A percentile compares a stretch with the other conserved stretches of the same genome.
Evolutionary conservation across 2,797 vertebrate genomes (phyloP).

Genomic region (Coranthus polyacanthus): DNA sequence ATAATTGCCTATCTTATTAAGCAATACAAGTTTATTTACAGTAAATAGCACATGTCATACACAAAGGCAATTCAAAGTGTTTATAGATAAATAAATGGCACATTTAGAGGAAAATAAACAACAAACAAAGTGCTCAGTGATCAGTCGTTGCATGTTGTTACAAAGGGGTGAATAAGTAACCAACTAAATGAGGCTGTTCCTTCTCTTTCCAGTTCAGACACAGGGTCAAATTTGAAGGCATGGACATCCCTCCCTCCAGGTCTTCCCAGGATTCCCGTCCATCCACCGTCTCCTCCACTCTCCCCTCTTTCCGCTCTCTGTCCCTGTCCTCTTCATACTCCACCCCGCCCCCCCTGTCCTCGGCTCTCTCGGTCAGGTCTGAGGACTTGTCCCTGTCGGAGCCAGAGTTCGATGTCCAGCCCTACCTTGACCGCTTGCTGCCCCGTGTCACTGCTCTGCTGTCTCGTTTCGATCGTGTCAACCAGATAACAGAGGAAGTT

Average conservation of each 20-base stretch:
- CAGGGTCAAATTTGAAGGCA: conserved; percentile 87
- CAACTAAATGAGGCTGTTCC: neutral
- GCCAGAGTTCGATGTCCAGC: conserved; percentile 63
- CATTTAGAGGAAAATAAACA: no score
- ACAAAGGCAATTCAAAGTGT: no score
- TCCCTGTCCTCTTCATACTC: conserved; percentile 49
- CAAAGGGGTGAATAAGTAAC: neutral
- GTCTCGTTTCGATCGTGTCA: conserved; percentile 82
- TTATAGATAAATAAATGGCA: no score
- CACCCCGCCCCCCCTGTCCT: conserved; percentile 63
- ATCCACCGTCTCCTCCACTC: conserved; percentile 55
- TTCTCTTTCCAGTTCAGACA: conserved; percentile 83
- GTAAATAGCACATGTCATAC: no score
- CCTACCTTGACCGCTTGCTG: conserved; percentile 77
- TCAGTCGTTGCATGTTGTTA: no score
- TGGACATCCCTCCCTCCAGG: conserved; percentile 80
- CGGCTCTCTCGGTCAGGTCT: conserved; percentile 69
- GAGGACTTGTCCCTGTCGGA: conserved; percentile 63
- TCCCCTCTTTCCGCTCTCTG: conserved; percentile 47
- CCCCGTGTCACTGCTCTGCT: conserved; percentile 75
- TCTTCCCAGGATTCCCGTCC: conserved; percentile 75
- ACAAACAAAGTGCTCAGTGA: no score
- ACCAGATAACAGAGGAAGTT: conserved; percentile 78
- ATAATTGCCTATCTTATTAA: no score
- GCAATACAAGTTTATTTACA: no score